Evolutionary conservation across 1,140 invertebrate species (phyloP).

Genomic region (Choristoneura fumiferana): DNA sequence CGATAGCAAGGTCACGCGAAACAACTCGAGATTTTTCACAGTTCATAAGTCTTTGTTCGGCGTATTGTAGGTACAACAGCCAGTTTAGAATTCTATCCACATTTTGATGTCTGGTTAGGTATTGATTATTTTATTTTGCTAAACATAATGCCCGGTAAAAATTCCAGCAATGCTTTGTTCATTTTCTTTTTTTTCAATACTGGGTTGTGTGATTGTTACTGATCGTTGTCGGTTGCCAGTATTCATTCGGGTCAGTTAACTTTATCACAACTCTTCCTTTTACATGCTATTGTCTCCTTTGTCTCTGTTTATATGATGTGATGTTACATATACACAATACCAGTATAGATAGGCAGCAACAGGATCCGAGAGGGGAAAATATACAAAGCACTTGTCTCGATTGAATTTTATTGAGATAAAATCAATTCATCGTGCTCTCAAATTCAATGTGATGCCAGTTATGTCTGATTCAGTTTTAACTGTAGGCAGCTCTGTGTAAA

Average conservation of each 20-base stretch:
- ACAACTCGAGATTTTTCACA: too few relatives aligned
- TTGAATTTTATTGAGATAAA: constrained; percentile 18
- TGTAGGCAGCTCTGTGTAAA: too few relatives aligned
- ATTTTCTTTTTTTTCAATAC: constrained; percentile 32
- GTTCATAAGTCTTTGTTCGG: too few relatives aligned
- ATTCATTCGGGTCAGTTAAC: constrained; percentile 44
- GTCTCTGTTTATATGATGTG: constrained; percentile 15
- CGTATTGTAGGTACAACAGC: too few relatives aligned
- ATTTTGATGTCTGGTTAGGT: too few relatives aligned
- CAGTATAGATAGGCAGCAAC: background rate
- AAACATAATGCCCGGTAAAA: too few relatives aligned
- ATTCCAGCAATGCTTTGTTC: constrained; percentile 24
- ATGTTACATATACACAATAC: too few relatives aligned
- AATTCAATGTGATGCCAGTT: background rate
- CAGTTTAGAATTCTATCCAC: too few relatives aligned
- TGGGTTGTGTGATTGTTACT: constrained; percentile 36
- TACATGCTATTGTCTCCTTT: constrained; percentile 10
- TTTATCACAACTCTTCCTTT: constrained; percentile 34
- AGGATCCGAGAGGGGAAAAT: background rate
- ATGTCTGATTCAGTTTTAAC: background rate
- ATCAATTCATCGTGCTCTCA: constrained; percentile 8
- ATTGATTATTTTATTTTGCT: too few relatives aligned
- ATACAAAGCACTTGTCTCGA: constrained; percentile 8
- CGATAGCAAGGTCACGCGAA: too few relatives aligned
- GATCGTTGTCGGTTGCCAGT: constrained; percentile 22